Percentiles rank a stretch among this genome's conserved stretches.
Evolutionary conservation across 2,797 vertebrate genomes (phyloP).

Genomic region (Lacerta agilis): DNA sequence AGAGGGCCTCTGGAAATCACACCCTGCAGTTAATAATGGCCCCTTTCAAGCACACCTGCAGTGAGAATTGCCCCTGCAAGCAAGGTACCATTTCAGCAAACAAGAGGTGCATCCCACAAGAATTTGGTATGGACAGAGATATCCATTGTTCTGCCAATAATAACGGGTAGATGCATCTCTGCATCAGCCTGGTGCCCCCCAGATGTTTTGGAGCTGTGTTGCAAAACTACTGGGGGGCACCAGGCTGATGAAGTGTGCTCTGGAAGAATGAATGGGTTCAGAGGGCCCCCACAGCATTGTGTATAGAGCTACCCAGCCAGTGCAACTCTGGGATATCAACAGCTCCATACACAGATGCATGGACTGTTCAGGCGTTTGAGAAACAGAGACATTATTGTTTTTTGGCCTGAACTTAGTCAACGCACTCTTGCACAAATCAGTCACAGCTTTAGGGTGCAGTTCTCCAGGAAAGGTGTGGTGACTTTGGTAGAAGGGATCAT

Average conservation of each 20-base stretch:
- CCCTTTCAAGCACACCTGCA: constrained; percentile 21
- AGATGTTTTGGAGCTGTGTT: background rate
- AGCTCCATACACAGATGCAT: accelerated
- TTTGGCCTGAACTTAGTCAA: background rate
- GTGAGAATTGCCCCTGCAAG: constrained; percentile 37
- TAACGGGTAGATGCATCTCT: constrained; percentile 59
- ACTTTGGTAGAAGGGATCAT: too few relatives aligned
- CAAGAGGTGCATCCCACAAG: constrained; percentile 38
- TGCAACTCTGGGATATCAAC: accelerated
- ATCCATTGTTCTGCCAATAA: constrained; percentile 59
- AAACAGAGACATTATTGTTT: background rate
- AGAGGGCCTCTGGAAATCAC: background rate
- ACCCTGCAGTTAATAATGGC: constrained; percentile 62
- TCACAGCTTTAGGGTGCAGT: background rate
- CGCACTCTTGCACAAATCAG: background rate
- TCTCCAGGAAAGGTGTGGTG: background rate
- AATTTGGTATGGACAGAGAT: constrained; percentile 63
- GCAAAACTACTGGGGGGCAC: too few relatives aligned
- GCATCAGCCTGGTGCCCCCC: background rate
- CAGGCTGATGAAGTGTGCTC: too few relatives aligned
- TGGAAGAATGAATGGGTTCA: too few relatives aligned
- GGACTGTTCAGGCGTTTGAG: background rate
- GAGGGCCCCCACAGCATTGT: too few relatives aligned
- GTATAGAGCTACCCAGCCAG: background rate
- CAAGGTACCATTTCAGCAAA: constrained; percentile 34